Percentiles rank a stretch among this genome's conserved stretches.
phyloP scores from a whole-genome alignment of 2,113 vertebrate genomes.

The Crotalus tigris region DNA sequence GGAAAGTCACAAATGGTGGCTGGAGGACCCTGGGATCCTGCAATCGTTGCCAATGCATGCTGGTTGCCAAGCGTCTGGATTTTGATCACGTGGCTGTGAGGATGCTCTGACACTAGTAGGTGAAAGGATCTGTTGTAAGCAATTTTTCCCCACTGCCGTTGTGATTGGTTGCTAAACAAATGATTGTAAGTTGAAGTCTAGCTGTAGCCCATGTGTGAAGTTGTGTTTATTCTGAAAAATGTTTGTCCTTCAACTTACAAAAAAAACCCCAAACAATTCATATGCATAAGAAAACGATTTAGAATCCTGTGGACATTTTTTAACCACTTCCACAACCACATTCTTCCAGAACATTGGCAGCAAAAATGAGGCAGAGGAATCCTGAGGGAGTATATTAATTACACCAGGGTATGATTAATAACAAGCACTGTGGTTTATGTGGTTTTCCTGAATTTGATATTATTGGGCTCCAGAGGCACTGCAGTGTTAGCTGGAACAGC shows the following conservation, averaged over 20 bases:
- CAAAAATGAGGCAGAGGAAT: conserved; percentile 14
- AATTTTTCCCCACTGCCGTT: too few relatives aligned
- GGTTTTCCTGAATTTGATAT: conserved; percentile 59
- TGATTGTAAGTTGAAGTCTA: too few relatives aligned
- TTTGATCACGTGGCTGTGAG: too few relatives aligned
- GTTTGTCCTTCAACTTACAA: conserved; percentile 31
- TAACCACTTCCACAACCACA: conserved; percentile 30
- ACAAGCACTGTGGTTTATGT: conserved; percentile 49
- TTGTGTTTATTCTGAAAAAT: conserved; percentile 50
- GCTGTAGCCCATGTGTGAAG: conserved; percentile 17
- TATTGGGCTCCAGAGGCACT: conserved; percentile 34
- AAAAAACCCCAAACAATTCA: conserved; percentile 45
- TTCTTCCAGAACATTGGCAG: conserved; percentile 13
- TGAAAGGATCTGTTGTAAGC: too few relatives aligned
- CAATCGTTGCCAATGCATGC: too few relatives aligned
- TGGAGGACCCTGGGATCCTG: too few relatives aligned
- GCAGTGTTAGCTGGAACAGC: conserved; percentile 35
- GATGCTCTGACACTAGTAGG: too few relatives aligned
- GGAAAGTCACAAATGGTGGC: too few relatives aligned
- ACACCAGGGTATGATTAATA: conserved; percentile 56
- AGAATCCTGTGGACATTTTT: background rate
- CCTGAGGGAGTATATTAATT: conserved; percentile 36
- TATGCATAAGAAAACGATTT: conserved; percentile 32
- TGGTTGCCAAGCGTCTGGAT: too few relatives aligned
- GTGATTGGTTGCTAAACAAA: too few relatives aligned